Conservation (phyloP, 1,140 invertebrate genomes). For the Drosophila pachea region DNA sequence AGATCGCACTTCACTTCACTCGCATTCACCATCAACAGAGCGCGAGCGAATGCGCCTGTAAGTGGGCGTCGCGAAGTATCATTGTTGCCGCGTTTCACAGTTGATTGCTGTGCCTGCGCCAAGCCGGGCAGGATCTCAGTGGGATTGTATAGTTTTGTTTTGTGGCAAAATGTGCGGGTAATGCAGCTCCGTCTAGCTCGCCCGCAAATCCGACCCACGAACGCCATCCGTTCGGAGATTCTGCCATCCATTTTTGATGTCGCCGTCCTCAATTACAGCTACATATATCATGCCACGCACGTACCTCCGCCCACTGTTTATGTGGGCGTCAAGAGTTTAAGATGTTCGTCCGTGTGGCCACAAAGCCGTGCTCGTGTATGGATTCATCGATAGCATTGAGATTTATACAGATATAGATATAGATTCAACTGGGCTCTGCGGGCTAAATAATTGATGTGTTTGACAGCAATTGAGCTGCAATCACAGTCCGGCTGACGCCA, state of each 20-base stretch:
- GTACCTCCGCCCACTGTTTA: constrained; percentile 69
- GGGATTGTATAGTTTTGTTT: constrained; percentile 31
- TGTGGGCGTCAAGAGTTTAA: constrained; percentile 76
- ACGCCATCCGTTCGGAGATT: constrained; percentile 3
- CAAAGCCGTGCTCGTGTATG: constrained; percentile 46
- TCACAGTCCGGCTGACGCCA: not conserved
- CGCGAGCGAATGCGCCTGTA: not conserved
- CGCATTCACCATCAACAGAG: constrained; percentile 51
- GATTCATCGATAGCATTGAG: constrained; percentile 55
- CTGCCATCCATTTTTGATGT: constrained; percentile 13
- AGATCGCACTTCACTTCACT: constrained; percentile 62
- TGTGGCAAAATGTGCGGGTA: not conserved
- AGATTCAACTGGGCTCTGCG: constrained; percentile 47
- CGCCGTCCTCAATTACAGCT: constrained; percentile 62
- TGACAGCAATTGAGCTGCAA: constrained; percentile 13
- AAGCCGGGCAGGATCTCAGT: constrained; percentile 32
- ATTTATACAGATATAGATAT: constrained; percentile 38
- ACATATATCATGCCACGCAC: constrained; percentile 68
- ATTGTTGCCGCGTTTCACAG: constrained; percentile 68
- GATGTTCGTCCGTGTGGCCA: constrained; percentile 49
- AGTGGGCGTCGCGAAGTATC: constrained; percentile 22
- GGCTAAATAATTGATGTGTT: constrained; percentile 54
- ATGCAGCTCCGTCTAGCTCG: not conserved
- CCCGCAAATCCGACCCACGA: too few species aligned
- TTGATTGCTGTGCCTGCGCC: constrained; percentile 59